phyloP scores from a whole-genome alignment of 2,888 invertebrate species.

The Xylophagus ater region DNA sequence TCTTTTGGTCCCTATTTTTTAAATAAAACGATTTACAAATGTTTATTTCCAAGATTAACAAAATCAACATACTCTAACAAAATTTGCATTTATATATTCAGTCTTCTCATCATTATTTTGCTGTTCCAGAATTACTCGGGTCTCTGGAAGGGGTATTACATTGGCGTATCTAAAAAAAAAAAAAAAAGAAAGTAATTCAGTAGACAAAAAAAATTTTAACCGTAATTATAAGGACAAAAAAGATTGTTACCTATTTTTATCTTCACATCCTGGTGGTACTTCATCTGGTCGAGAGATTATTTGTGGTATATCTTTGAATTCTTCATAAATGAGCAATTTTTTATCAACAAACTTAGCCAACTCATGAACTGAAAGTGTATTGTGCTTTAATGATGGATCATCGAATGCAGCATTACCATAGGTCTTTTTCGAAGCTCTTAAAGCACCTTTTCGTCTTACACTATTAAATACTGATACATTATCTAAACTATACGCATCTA shows the following conservation, averaged over 20 bases:
- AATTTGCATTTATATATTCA: slow-evolving; percentile 92
- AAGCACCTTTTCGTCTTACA: slow-evolving; percentile 62
- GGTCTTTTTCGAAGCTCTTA: slow-evolving; percentile 70
- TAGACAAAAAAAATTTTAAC: background rate
- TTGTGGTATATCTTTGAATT: slow-evolving; percentile 72
- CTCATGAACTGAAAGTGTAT: slow-evolving; percentile 64
- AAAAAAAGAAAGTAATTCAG: slow-evolving; percentile 7
- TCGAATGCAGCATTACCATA: slow-evolving; percentile 87
- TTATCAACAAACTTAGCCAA: slow-evolving; percentile 63
- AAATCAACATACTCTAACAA: slow-evolving; percentile 66
- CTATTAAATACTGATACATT: slow-evolving; percentile 73
- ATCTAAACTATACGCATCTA: slow-evolving; percentile 83
- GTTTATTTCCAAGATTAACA: too few relatives aligned
- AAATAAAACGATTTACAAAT: slow-evolving; percentile 21
- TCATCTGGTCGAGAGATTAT: slow-evolving; percentile 69
- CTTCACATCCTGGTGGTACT: slow-evolving; percentile 75
- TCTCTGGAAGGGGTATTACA: slow-evolving; percentile 87
- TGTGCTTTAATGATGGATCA: slow-evolving; percentile 63
- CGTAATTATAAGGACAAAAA: background rate
- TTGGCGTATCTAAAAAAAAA: slow-evolving; percentile 59
- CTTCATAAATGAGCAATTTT: slow-evolving; percentile 60
- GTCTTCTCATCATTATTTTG: slow-evolving; percentile 64
- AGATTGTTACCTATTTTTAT: slow-evolving; percentile 57
- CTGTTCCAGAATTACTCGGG: slow-evolving; percentile 65
- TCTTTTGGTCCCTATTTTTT: slow-evolving; percentile 86